A percentile compares a stretch with the other conserved stretches of the same genome.
Conservation (phyloP, 2,888 invertebrate species). For the Lysandra coridon region DNA sequence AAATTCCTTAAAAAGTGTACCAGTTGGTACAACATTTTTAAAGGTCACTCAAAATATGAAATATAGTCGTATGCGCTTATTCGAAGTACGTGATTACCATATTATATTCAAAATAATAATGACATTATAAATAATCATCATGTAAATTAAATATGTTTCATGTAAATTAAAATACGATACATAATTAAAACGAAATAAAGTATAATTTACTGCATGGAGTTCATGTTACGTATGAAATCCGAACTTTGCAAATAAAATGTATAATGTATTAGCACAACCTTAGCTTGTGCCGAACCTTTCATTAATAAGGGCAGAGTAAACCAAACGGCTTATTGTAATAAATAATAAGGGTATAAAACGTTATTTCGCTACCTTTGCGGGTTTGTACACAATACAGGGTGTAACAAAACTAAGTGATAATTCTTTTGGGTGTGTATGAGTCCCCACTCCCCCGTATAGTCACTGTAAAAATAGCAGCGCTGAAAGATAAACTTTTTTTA, state of each 20-base stretch:
- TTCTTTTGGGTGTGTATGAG: too few species aligned
- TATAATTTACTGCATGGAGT: background rate
- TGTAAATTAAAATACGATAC: background rate
- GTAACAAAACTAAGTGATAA: too few species aligned
- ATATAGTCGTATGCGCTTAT: background rate
- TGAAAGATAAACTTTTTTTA: too few species aligned
- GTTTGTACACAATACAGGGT: background rate
- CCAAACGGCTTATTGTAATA: conserved; percentile 5
- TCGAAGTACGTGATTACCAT: background rate
- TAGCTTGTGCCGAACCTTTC: background rate
- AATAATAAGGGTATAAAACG: conserved; percentile 11
- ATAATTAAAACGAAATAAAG: background rate
- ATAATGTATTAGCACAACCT: background rate
- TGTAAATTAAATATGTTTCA: background rate
- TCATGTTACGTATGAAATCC: background rate
- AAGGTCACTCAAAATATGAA: too few species aligned
- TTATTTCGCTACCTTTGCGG: conserved; percentile 3
- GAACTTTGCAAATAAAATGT: conserved; percentile 10
- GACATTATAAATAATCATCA: background rate
- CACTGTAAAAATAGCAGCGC: too few species aligned
- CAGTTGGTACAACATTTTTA: background rate
- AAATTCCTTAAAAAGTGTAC: background rate
- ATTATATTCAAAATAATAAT: background rate
- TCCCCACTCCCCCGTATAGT: too few species aligned
- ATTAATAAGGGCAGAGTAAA: conserved; percentile 3